phyloP scores from a whole-genome alignment of 2,113 vertebrate species.

The Rhinoptilus africanus region DNA sequence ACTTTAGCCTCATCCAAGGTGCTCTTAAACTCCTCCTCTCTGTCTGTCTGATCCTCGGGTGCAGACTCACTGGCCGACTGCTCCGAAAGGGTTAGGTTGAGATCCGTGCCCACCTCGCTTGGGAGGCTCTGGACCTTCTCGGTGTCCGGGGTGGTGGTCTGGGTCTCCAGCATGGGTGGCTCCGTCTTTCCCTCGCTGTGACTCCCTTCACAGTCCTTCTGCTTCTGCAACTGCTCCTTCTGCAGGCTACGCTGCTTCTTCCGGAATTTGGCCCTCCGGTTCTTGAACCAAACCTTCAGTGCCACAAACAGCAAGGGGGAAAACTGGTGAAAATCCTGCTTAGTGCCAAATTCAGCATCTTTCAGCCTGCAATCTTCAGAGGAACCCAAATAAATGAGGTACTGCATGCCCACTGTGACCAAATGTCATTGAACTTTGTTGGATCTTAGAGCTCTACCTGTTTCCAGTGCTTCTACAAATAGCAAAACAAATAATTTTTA shows the following conservation, averaged over 20 bases:
- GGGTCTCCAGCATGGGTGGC: constrained; percentile 59
- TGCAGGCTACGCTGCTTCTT: constrained; percentile 99
- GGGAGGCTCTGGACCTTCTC: constrained; percentile 75
- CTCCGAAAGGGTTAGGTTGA: constrained; percentile 91
- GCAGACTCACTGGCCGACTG: constrained; percentile 92
- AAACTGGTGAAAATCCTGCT: not conserved
- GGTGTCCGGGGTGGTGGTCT: constrained; percentile 74
- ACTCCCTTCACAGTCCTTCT: constrained; percentile 86
- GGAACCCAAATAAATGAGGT: not conserved
- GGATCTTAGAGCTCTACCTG: not conserved
- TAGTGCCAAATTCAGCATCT: not conserved
- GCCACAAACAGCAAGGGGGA: not conserved
- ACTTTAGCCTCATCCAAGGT: constrained; percentile 78
- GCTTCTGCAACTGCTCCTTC: constrained; percentile 97
- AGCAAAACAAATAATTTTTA: not conserved
- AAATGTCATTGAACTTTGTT: not conserved
- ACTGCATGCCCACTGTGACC: not conserved
- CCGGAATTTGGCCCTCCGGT: constrained; percentile 95
- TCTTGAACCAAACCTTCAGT: constrained; percentile 97
- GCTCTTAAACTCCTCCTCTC: constrained; percentile 85
- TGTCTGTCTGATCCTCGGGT: constrained; percentile 86
- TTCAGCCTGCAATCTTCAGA: not conserved
- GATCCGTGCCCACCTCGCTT: constrained; percentile 80
- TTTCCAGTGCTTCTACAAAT: not conserved
- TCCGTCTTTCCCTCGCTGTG: constrained; percentile 77